Evolutionary conservation across 2,888 invertebrate species (phyloP).

Genomic region (Furcula furcula): DNA sequence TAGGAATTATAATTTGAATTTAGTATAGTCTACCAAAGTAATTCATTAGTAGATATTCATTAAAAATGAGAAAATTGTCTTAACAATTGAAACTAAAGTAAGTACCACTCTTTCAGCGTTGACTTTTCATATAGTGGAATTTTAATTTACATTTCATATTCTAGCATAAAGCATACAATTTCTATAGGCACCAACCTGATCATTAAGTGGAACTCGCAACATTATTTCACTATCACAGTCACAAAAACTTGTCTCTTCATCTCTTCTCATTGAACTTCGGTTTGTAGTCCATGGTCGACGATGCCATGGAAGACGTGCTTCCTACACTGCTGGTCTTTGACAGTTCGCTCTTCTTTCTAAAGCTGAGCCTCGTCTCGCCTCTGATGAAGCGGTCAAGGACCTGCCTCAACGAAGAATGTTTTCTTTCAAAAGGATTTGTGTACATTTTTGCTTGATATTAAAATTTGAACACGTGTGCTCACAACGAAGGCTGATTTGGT

Average conservation of each 20-base stretch:
- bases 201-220: slow-evolving; percentile 35
- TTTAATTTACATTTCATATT: too few relatives aligned
- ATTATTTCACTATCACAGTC: slow-evolving; percentile 56
- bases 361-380: slow-evolving; percentile 68
- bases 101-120: too few relatives aligned
- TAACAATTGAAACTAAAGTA: too few relatives aligned
- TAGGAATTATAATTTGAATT: too few relatives aligned
- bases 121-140: too few relatives aligned
- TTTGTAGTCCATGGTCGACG: slow-evolving; percentile 47
- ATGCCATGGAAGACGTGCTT: slow-evolving; percentile 56
- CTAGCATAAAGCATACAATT: too few relatives aligned
- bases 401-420: slow-evolving; percentile 85
- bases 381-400: slow-evolving; percentile 83
- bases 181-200: slow-evolving; percentile 58
- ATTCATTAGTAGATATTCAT: too few relatives aligned
- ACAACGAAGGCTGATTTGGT: slow-evolving; percentile 31
- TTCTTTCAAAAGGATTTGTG: slow-evolving; percentile 86
- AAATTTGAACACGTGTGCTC: slow-evolving; percentile 42
- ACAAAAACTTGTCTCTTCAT: slow-evolving; percentile 49
- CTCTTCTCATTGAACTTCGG: slow-evolving; percentile 54
- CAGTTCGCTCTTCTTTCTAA: slow-evolving; percentile 55
- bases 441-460: slow-evolving; percentile 72
- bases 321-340: slow-evolving; percentile 43
- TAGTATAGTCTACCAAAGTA: too few relatives aligned
- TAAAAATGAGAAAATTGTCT: too few relatives aligned